phyloP scores from a whole-genome alignment of 2,113 vertebrate genomes.

The Apteryx mantelli region DNA sequence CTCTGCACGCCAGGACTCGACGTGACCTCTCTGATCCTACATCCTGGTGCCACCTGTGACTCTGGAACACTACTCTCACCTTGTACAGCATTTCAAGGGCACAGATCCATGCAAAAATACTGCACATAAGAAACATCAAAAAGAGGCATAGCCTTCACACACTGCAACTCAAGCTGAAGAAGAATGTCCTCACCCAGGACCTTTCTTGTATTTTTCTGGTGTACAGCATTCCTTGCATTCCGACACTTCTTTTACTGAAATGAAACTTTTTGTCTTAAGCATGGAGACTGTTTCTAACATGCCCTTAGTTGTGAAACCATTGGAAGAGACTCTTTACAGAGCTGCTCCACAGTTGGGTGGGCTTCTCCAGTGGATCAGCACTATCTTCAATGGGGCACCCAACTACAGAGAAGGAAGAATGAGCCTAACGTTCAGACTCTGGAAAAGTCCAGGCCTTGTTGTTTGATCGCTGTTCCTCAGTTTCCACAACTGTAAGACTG shows the following conservation, averaged over 20 bases:
- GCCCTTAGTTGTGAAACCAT: background rate
- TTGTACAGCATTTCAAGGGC: background rate
- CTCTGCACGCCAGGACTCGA: background rate
- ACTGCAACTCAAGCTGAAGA: background rate
- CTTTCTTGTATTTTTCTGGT: background rate
- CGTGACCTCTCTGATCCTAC: background rate
- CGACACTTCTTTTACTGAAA: background rate
- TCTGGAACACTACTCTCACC: background rate
- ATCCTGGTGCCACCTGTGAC: background rate
- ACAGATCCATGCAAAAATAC: background rate
- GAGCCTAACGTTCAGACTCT: background rate
- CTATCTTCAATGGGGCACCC: background rate
- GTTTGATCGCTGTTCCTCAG: background rate
- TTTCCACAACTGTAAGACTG: background rate
- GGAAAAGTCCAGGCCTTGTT: background rate
- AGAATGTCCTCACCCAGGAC: background rate
- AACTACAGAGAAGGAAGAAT: background rate
- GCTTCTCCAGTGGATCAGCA: background rate
- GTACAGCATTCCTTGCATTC: background rate
- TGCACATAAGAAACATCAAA: fast-evolving
- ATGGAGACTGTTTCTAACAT: background rate
- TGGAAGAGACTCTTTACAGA: background rate
- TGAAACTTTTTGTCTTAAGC: background rate
- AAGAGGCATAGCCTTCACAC: fast-evolving
- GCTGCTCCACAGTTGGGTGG: fast-evolving